These are phyloP conservation scores for Zoanthus solanderi DNA, from an alignment of 92 coral and sea anemone species.

Conservation along the genomic window DNA sequence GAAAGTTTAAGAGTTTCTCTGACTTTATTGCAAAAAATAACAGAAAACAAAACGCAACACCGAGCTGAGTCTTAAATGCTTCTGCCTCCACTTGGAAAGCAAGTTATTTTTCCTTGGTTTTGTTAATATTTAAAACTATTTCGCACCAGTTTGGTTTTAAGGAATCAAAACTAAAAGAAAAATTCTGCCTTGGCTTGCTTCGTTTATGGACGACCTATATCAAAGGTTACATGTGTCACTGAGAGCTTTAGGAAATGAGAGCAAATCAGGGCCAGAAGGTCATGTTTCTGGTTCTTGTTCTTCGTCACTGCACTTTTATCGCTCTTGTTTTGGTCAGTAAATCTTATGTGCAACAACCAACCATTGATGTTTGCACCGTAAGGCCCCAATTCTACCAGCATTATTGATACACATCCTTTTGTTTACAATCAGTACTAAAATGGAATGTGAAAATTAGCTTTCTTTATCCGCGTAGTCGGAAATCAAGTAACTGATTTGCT, in stretches of 20 bases:
- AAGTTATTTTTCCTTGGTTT: no score
- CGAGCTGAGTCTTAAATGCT: no score
- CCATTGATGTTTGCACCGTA: background rate
- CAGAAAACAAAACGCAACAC: no score
- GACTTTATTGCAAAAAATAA: no score
- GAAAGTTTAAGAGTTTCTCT: background rate
- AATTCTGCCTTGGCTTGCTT: no score
- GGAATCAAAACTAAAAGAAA: no score
- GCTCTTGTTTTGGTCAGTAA: slow-evolving; percentile 12
- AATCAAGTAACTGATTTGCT: slow-evolving; percentile 3
- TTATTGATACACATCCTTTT: background rate
- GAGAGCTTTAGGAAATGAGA: background rate
- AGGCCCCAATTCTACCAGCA: background rate
- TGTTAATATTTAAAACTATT: no score
- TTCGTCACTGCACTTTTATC: slow-evolving; percentile 4
- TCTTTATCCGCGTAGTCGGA: slow-evolving; percentile 1
- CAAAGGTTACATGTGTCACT: background rate
- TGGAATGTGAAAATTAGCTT: background rate
- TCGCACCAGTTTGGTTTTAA: no score
- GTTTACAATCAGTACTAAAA: background rate
- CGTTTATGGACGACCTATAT: background rate
- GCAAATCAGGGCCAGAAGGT: background rate
- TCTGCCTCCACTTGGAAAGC: no score
- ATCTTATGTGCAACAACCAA: background rate
- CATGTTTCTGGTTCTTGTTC: slow-evolving; percentile 17